These are phyloP conservation scores for Ips nitidus DNA, from an alignment of 1,140 invertebrate genomes.

Conservation along the genomic window DNA sequence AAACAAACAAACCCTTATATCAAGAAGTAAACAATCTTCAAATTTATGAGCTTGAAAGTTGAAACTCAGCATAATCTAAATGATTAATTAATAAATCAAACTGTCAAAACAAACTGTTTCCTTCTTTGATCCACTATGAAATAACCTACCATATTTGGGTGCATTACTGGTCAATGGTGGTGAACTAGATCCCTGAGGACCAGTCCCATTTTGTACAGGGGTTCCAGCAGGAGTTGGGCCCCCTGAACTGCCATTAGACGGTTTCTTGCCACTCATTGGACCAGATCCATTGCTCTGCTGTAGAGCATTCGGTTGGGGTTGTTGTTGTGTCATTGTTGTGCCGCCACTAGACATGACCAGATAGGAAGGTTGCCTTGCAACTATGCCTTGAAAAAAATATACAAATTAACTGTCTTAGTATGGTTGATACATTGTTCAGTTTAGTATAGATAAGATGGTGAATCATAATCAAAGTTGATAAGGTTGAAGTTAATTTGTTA, in stretches of 20 bases:
- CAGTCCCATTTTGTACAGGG: slow-evolving; percentile 38
- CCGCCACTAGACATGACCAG: slow-evolving; percentile 34
- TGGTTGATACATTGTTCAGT: too few relatives aligned
- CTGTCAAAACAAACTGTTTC: too few relatives aligned
- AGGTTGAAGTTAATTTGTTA: too few relatives aligned
- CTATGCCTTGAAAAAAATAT: slow-evolving; percentile 24
- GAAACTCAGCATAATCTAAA: too few relatives aligned
- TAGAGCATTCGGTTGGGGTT: slow-evolving; percentile 23
- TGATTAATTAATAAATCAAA: too few relatives aligned
- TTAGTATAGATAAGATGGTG: too few relatives aligned
- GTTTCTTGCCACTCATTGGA: slow-evolving; percentile 30
- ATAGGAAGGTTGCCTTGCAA: slow-evolving; percentile 28
- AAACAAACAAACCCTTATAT: too few relatives aligned
- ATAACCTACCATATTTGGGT: slow-evolving; percentile 44
- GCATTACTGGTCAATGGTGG: slow-evolving; percentile 43
- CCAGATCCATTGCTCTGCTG: slow-evolving; percentile 25
- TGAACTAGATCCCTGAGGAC: slow-evolving; percentile 11
- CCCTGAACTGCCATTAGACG: slow-evolving; percentile 38
- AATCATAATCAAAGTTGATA: background rate
- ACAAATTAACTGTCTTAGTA: too few relatives aligned
- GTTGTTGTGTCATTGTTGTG: slow-evolving; percentile 24
- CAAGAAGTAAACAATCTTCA: too few relatives aligned
- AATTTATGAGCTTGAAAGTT: too few relatives aligned
- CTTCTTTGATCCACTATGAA: too few relatives aligned
- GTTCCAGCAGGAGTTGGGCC: slow-evolving; percentile 45